These are phyloP conservation scores for Flexamia atlantica DNA, from an alignment of 2,888 invertebrate species.

Conservation along the genomic window DNA sequence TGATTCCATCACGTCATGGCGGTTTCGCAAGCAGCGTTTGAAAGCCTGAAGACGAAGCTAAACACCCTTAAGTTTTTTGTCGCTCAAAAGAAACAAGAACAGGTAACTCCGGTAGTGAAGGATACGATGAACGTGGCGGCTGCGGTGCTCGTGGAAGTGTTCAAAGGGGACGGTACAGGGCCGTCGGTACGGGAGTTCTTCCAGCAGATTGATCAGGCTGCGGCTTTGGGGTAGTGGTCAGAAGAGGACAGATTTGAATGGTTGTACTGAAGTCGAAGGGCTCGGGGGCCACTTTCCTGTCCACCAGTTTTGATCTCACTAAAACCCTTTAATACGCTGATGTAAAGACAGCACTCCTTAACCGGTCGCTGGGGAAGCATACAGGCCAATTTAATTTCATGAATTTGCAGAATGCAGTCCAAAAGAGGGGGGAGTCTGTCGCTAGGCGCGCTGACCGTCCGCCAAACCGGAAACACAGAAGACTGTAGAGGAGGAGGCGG, in stretches of 20 bases:
- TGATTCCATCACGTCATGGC: not conserved
- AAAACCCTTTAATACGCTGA: not conserved
- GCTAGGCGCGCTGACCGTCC: not conserved
- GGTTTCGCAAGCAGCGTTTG: not conserved
- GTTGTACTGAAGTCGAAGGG: constrained; percentile 16
- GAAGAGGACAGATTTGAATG: not conserved
- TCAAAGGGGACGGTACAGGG: not conserved
- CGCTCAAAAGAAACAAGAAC: not conserved
- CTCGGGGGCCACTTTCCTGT: not conserved
- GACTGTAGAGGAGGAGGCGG: not conserved
- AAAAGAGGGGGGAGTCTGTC: not conserved
- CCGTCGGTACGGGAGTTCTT: not conserved
- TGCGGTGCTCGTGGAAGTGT: not conserved
- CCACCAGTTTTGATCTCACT: not conserved
- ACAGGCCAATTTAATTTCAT: not conserved
- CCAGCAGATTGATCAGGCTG: constrained; percentile 5
- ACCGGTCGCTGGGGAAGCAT: not conserved
- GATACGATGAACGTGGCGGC: constrained; percentile 12
- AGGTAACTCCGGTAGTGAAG: not conserved
- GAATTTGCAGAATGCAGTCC: not conserved
- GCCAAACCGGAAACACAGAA: not conserved
- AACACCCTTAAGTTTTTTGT: not conserved
- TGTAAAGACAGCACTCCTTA: not conserved
- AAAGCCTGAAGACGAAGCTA: not conserved
- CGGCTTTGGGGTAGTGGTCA: not conserved